phyloP scores from a whole-genome alignment of 2,888 invertebrate species.

The Morinoia aosen region DNA sequence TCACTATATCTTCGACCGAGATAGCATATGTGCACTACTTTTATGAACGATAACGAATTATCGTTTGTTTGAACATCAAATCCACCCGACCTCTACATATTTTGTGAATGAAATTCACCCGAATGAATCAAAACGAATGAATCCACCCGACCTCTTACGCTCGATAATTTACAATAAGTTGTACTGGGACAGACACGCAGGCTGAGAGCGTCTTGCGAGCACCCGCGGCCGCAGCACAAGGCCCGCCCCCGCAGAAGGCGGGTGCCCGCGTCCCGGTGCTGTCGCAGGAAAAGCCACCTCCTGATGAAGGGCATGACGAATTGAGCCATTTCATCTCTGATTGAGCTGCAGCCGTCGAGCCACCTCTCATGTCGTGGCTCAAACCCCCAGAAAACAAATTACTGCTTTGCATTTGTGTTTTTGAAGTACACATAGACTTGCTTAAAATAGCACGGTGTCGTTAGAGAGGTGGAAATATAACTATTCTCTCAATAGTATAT shows the following conservation, averaged over 20 bases:
- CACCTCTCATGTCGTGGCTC: background rate
- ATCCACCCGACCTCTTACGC: no score
- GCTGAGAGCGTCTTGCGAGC: background rate
- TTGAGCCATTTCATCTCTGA: constrained; percentile 16
- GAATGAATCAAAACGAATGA: no score
- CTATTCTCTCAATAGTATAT: background rate
- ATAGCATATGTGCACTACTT: background rate
- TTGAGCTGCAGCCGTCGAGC: background rate
- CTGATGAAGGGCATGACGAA: constrained; percentile 8
- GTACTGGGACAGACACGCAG: no score
- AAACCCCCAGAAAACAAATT: background rate
- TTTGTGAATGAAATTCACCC: no score
- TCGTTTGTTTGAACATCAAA: background rate
- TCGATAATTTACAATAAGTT: no score
- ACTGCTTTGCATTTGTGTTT: background rate
- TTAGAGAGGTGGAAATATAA: background rate
- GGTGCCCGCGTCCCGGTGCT: background rate
- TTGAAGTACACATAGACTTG: background rate
- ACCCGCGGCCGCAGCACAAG: background rate
- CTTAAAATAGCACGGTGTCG: background rate
- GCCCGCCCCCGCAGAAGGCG: background rate
- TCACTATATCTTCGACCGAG: background rate
- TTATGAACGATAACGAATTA: background rate
- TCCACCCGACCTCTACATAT: no score
- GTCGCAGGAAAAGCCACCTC: background rate